Conservation (phyloP, 2,113 vertebrate genomes). For the Phalacrocorax aristotelis region DNA sequence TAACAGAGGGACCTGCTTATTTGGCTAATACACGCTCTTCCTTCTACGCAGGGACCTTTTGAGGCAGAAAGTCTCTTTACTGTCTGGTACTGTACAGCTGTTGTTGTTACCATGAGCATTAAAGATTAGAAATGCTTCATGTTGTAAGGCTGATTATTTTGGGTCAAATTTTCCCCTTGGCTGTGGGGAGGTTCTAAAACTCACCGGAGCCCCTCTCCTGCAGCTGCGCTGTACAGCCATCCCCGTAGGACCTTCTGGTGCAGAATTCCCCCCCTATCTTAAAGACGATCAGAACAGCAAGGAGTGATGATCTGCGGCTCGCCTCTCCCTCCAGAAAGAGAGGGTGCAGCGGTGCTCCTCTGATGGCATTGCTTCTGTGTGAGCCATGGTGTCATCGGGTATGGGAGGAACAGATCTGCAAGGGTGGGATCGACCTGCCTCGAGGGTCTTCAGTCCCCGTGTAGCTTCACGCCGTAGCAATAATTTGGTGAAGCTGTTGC, state of each 20-base stretch:
- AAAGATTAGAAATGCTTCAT: conserved; percentile 7
- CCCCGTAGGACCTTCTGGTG: background rate
- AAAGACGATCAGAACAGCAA: background rate
- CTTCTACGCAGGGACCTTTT: background rate
- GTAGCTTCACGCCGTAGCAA: background rate
- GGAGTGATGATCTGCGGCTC: background rate
- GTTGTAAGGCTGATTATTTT: conserved; percentile 1
- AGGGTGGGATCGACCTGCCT: background rate
- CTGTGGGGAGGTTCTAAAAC: conserved; percentile 1
- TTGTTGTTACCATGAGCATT: background rate
- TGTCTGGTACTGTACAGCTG: background rate
- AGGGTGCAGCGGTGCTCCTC: background rate
- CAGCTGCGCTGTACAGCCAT: background rate
- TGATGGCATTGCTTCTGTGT: background rate
- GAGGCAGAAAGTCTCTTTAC: background rate
- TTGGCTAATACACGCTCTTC: background rate
- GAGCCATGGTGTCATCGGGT: background rate
- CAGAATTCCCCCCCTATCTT: background rate
- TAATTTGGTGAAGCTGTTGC: background rate
- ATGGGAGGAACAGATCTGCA: background rate
- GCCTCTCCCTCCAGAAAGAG: background rate
- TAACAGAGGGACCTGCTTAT: background rate
- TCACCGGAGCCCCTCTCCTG: background rate
- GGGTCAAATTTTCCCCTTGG: conserved; percentile 15
- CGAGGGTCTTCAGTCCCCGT: background rate